A percentile compares a stretch with the other conserved stretches of the same genome.
Evolutionary conservation across 2,888 invertebrate species (phyloP).

Genomic region (Dorcus parallelipipedus): DNA sequence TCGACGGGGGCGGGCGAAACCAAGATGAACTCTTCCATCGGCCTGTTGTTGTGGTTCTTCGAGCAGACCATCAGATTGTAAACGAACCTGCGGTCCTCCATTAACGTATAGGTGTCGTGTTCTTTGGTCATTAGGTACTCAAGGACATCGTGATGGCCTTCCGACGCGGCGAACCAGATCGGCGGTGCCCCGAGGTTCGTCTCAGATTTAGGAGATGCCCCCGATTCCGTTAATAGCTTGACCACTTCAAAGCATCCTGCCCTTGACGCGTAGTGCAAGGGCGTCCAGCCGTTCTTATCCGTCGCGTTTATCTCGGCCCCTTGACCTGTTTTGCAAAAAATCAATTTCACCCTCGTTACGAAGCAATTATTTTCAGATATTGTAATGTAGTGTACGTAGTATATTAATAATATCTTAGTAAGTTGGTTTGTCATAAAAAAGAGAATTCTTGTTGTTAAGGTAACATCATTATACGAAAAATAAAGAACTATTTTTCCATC

Average conservation of each 20-base stretch:
- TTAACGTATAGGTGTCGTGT: constrained; percentile 93
- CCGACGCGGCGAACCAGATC: constrained; percentile 97
- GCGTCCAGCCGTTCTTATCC: constrained; percentile 96
- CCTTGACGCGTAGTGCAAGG: constrained; percentile 90
- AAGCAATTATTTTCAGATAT: too few species aligned
- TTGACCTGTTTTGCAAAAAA: constrained; percentile 59
- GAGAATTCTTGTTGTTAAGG: too few species aligned
- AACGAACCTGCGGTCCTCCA: constrained; percentile 97
- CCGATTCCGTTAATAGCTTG: constrained; percentile 89
- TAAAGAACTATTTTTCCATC: too few species aligned
- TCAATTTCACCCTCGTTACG: not conserved
- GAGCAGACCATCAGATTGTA: constrained; percentile 98
- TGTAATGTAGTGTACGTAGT: too few species aligned
- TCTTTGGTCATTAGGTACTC: constrained; percentile 96
- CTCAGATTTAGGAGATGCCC: constrained; percentile 92
- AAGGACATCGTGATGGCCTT: constrained; percentile 93
- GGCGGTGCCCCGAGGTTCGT: constrained; percentile 96
- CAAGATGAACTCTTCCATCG: constrained; percentile 95
- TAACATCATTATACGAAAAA: too few species aligned
- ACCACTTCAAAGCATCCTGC: constrained; percentile 95
- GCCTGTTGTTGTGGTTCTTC: constrained; percentile 91
- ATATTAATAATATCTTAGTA: too few species aligned
- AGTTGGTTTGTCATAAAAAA: too few species aligned
- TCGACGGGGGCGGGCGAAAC: constrained; percentile 99
- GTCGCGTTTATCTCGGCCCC: constrained; percentile 98